Base-by-base conservation (phyloP, 2,888 invertebrate species). In the Philaethria dido region DNA sequence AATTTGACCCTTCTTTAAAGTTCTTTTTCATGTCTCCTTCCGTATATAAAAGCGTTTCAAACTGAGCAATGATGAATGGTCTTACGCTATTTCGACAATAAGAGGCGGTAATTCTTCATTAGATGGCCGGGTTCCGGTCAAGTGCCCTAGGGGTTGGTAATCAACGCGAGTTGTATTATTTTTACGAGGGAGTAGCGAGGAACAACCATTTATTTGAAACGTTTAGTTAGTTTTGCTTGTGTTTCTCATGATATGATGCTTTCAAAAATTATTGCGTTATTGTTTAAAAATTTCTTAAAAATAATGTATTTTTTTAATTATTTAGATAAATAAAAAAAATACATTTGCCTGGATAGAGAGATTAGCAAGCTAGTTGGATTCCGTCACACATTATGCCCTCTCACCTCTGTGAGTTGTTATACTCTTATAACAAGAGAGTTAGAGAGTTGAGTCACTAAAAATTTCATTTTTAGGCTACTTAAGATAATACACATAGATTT, bases 31-130 rank as follows among this genome's bases (percentile, higher is more conserved):
- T 20, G 3, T 29, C 4, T 29, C 29, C 14, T n/a, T 8, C 25
- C 16, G 25, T 50, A 29, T 29, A 8, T n/a, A 14, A 8, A 25
- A 25, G n/a, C 16, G 33, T 59, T 62, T 3, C 57, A 33, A 25
- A 36, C 16, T 11, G 50, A 44, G n/a, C 36, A 64, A 60, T 60
- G 64, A 68, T 64, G 66, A 64, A 63, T 44, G 62, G 47, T 47
- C 48, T 61, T 50, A 44, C 75, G 77, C 77, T 79, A 74, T 73
- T 72, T 72, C 66, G 68, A 72, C 75, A 77, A 80, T 82, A 84
- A 83, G 82, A 86, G 88, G 85, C 81, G 81, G 86, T 89, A 85
- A 88, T 87, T 89, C 89, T 89, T 90, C 90, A 91, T 91, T 91
- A 91, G 85, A 80, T 71, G 74, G 73, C 77, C 77, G 75, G 79